These are phyloP conservation scores for Pyrgilauda ruficollis DNA, from an alignment of 2,113 vertebrate species.

Conservation along the genomic window DNA sequence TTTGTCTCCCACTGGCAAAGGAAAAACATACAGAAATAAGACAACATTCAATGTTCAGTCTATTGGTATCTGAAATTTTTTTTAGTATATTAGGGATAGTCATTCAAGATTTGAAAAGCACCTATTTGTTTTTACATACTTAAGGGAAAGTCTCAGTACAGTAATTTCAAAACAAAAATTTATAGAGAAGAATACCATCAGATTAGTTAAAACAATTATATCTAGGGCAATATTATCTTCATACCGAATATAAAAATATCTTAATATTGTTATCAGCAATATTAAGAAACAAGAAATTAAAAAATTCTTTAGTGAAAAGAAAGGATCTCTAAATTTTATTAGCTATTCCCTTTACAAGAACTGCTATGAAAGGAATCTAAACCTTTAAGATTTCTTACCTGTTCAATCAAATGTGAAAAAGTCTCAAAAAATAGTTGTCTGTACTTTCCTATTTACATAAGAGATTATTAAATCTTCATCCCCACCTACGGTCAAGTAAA, in stretches of 20 bases:
- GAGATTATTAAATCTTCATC: background rate
- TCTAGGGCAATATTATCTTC: background rate
- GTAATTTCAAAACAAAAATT: background rate
- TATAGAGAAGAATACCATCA: background rate
- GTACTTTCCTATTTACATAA: background rate
- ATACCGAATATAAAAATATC: background rate
- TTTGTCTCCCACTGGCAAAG: slow-evolving; percentile 87
- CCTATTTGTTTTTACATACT: background rate
- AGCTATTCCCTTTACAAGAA: background rate
- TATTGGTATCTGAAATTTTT: background rate
- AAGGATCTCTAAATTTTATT: background rate
- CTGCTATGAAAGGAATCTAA: background rate
- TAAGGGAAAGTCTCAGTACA: background rate
- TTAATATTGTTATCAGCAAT: background rate
- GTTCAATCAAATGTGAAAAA: background rate
- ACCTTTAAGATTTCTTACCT: background rate
- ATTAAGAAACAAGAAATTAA: background rate
- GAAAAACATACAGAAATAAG: slow-evolving; percentile 25
- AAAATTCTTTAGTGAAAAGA: background rate
- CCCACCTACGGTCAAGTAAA: background rate
- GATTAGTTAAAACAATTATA: background rate
- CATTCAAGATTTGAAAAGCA: background rate
- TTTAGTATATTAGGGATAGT: background rate
- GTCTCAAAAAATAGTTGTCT: background rate
- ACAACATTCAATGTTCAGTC: background rate